These are phyloP conservation scores for Cyphomyrus plagiostoma DNA, from an alignment of 2,113 vertebrate genomes.

Conservation along the genomic window DNA sequence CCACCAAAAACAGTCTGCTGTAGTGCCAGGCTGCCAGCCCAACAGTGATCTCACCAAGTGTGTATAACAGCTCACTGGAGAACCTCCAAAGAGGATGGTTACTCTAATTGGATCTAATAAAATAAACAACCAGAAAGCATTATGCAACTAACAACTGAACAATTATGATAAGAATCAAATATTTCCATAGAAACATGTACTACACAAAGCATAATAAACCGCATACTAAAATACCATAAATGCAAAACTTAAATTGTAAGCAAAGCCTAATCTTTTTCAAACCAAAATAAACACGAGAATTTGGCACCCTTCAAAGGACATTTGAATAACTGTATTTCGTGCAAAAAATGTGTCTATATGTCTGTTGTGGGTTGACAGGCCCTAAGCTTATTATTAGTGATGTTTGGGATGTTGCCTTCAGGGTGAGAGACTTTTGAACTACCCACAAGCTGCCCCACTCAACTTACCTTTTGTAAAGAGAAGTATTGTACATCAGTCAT, in stretches of 20 bases:
- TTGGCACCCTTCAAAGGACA: background rate
- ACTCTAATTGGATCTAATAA: constrained; percentile 1
- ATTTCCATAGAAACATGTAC: background rate
- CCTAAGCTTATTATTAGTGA: background rate
- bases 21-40: background rate
- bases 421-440: background rate
- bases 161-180: background rate
- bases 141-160: background rate
- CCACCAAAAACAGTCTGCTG: background rate
- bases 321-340: background rate
- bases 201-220: background rate
- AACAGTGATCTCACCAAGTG: background rate
- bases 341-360: background rate
- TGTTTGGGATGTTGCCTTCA: background rate
- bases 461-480: background rate
- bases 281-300: background rate
- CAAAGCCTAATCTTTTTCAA: background rate
- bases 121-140: background rate
- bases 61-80: background rate
- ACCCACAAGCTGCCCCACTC: background rate
- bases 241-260: background rate
- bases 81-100: background rate
- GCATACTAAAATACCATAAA: background rate
- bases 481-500: background rate
- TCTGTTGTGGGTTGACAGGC: background rate